These are phyloP conservation scores for Phocides pigmalion DNA, from an alignment of 1,140 invertebrate species.

Conservation along the genomic window DNA sequence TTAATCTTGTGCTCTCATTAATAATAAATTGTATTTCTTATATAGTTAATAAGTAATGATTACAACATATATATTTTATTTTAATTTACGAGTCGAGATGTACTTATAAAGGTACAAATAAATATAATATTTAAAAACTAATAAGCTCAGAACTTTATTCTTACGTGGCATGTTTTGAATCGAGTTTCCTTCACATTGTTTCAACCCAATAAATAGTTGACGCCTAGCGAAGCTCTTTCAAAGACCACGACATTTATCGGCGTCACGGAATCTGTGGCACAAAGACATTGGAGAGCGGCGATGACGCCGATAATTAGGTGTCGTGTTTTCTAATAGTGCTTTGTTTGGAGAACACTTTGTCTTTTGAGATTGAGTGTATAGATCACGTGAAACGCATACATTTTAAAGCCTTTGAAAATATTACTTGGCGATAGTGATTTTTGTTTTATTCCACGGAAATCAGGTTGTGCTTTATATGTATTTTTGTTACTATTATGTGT, in stretches of 20 bases:
- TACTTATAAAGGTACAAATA: too few species aligned
- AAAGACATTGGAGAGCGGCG: slow-evolving; percentile 22
- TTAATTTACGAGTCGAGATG: too few species aligned
- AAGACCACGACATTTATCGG: slow-evolving; percentile 28
- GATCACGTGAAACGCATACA: slow-evolving; percentile 18
- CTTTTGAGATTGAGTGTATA: slow-evolving; percentile 23
- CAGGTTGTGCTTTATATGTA: not conserved
- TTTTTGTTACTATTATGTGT: too few species aligned
- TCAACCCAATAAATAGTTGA: slow-evolving; percentile 27
- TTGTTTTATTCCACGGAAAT: too few species aligned
- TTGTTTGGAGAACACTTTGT: slow-evolving; percentile 29
- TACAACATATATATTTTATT: too few species aligned
- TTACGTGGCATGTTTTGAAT: not conserved
- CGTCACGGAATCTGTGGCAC: slow-evolving; percentile 28
- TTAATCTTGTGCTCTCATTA: too few species aligned
- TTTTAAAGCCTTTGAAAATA: not conserved
- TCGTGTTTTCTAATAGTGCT: slow-evolving; percentile 34
- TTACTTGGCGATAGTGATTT: too few species aligned
- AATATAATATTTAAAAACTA: too few species aligned
- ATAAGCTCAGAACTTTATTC: too few species aligned
- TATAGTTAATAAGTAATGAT: too few species aligned
- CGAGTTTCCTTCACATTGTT: not conserved
- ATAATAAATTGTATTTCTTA: too few species aligned
- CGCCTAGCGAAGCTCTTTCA: slow-evolving; percentile 17
- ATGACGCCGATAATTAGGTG: slow-evolving; percentile 31